Conservation (phyloP, 1,140 invertebrate genomes). For the Euwallacea similis region DNA sequence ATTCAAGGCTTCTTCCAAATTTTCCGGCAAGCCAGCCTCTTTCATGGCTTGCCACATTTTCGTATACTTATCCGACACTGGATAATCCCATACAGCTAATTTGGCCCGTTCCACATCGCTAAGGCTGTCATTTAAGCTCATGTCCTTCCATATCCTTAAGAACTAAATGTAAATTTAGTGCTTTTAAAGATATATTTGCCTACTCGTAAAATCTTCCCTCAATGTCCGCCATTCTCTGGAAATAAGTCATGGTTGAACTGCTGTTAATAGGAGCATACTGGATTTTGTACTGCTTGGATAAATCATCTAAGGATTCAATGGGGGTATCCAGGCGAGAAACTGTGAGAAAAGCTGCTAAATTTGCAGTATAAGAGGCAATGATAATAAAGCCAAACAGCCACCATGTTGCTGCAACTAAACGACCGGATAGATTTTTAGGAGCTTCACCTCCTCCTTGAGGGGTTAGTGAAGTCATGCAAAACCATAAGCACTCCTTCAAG, state of each 20-base stretch:
- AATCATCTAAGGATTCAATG: constrained; percentile 89
- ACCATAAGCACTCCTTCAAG: constrained; percentile 96
- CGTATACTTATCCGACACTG: constrained; percentile 96
- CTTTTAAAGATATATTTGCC: constrained; percentile 45
- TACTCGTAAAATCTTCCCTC: constrained; percentile 94
- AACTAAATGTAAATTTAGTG: not conserved
- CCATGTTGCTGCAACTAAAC: constrained; percentile 93
- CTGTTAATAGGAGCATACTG: constrained; percentile 88
- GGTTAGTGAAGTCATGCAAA: constrained; percentile 97
- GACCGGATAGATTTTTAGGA: constrained; percentile 90
- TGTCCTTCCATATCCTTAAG: constrained; percentile 94
- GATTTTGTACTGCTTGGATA: constrained; percentile 94
- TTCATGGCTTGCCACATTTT: constrained; percentile 99
- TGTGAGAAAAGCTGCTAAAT: constrained; percentile 91
- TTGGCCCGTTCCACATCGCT: constrained; percentile 87
- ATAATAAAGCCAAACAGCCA: constrained; percentile 98
- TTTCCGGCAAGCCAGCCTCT: constrained; percentile 78
- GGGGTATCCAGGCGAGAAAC: constrained; percentile 90
- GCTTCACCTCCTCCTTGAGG: constrained; percentile 96
- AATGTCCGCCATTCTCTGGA: constrained; percentile 94
- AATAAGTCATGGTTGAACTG: constrained; percentile 88
- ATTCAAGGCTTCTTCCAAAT: constrained; percentile 74
- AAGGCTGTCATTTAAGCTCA: constrained; percentile 92
- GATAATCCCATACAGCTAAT: constrained; percentile 98
- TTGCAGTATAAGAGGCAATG: constrained; percentile 97